Percentiles rank a stretch among this genome's conserved stretches.
Evolutionary conservation across 2,113 vertebrate species (phyloP).

Genomic region (Cervus canadensis): DNA sequence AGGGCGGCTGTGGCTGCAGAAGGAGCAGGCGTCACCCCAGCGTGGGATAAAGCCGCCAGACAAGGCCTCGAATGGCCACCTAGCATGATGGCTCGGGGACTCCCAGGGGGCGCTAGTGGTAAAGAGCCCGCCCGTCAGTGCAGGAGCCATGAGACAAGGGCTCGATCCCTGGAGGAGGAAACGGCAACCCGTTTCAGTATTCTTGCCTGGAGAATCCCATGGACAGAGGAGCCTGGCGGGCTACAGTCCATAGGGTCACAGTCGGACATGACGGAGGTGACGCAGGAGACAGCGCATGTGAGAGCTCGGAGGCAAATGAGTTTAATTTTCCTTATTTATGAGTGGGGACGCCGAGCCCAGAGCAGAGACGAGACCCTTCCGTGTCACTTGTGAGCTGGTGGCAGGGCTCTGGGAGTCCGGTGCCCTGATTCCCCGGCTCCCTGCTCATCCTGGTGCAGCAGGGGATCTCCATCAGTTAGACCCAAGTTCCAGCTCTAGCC

Average conservation of each 20-base stretch:
- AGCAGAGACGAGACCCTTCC: background rate
- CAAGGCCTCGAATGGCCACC: background rate
- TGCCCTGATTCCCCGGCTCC: background rate
- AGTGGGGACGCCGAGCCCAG: background rate
- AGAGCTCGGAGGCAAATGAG: background rate
- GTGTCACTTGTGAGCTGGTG: background rate
- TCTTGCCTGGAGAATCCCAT: background rate
- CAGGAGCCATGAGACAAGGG: background rate
- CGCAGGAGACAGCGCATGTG: rapidly evolving
- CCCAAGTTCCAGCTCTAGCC: background rate
- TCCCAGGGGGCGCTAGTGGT: background rate
- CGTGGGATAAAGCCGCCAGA: background rate
- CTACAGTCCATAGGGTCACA: background rate
- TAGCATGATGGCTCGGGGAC: background rate
- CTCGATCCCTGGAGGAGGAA: background rate
- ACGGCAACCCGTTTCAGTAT: background rate
- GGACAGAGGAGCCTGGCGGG: background rate
- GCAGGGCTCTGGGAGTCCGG: background rate
- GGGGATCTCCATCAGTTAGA: background rate
- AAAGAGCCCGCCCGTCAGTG: background rate
- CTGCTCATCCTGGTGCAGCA: background rate
- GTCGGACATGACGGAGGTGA: background rate
- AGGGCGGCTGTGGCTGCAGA: background rate
- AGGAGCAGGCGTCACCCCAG: background rate
- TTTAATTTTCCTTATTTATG: background rate